Conservation (phyloP, 2,113 vertebrate genomes). For the Neotragus pygmaeus region DNA sequence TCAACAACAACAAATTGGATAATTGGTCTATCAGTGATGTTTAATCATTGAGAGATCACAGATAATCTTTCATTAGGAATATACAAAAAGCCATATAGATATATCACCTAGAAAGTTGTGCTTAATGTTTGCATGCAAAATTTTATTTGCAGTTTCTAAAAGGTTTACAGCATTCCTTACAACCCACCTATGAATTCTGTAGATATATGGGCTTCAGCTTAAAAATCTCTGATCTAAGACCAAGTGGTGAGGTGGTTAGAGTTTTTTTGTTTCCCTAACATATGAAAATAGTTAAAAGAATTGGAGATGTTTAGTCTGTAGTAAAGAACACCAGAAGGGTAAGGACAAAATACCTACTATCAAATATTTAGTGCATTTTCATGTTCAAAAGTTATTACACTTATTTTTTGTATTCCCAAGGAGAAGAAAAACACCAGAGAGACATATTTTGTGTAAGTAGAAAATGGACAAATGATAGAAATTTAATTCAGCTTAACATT, state of each 20-base stretch:
- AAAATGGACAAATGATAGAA: background rate
- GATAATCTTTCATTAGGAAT: background rate
- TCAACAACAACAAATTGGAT: background rate
- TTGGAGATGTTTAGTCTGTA: background rate
- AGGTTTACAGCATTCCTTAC: background rate
- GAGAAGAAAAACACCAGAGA: background rate
- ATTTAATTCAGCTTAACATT: conserved; percentile 33
- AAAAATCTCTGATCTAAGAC: background rate
- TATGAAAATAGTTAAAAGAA: background rate
- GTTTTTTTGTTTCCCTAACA: background rate
- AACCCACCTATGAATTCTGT: background rate
- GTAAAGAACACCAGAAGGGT: background rate
- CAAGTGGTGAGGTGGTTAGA: background rate
- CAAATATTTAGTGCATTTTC: conserved; percentile 9
- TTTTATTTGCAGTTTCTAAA: background rate
- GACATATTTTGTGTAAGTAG: background rate
- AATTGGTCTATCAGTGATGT: background rate
- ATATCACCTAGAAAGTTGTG: background rate
- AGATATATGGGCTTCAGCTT: background rate
- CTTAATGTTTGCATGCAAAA: background rate
- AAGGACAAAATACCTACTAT: background rate
- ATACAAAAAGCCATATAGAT: background rate
- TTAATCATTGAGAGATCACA: background rate
- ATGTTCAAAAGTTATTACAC: background rate
- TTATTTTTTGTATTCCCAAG: background rate